Evolutionary conservation across 2,888 invertebrate species (phyloP).

Genomic region (Drosophila longiperda): DNA sequence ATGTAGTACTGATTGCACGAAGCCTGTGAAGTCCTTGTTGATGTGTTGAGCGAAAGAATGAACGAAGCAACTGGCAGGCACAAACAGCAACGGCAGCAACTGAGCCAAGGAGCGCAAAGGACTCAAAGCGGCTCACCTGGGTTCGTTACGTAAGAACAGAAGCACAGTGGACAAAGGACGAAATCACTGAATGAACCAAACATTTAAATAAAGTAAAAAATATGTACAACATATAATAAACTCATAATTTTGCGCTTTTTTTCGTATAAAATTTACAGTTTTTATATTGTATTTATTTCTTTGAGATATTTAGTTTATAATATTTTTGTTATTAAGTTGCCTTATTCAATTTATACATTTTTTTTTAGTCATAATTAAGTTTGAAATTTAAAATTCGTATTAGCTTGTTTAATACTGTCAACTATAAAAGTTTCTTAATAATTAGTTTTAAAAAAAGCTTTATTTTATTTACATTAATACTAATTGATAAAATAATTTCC

Average conservation of each 20-base stretch:
- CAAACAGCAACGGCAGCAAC: conserved; percentile 3
- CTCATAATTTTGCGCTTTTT: background rate
- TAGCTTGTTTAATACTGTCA: background rate
- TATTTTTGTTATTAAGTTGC: background rate
- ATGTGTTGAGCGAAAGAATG: conserved; percentile 73
- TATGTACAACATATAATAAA: background rate
- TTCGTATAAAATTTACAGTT: background rate
- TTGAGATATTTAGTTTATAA: background rate
- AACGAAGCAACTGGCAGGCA: conserved; percentile 55
- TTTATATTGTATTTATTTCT: background rate
- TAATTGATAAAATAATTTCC: background rate
- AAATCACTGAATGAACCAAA: background rate
- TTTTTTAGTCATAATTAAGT: no score
- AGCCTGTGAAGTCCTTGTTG: conserved; percentile 75
- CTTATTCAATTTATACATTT: background rate
- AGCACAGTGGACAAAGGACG: conserved; percentile 23
- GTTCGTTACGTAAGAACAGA: conserved; percentile 15
- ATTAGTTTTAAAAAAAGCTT: background rate
- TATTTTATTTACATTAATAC: background rate
- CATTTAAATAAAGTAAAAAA: background rate
- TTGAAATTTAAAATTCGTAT: background rate
- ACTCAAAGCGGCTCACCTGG: conserved; percentile 51
- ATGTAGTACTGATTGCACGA: conserved; percentile 63
- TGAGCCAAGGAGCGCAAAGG: conserved; percentile 22
- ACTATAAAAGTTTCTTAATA: background rate